Percentiles rank a stretch among this genome's conserved stretches.
Conservation (phyloP, 2,113 vertebrate species). For the Myotis davidii region DNA sequence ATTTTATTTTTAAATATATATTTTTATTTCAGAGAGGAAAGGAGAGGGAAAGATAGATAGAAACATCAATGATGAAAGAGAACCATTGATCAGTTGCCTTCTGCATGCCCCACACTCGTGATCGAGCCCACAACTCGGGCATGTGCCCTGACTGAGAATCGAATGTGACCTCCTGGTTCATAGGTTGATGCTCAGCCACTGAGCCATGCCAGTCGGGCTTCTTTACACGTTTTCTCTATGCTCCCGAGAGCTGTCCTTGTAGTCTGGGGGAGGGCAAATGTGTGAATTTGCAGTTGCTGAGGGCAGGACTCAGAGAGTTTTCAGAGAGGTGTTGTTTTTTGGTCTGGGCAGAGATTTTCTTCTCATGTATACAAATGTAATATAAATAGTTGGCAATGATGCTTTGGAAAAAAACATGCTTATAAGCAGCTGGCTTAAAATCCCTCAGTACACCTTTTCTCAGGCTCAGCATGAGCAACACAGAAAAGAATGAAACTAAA, state of each 20-base stretch:
- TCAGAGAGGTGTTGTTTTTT: background rate
- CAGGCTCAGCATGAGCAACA: background rate
- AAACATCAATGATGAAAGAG: too few species aligned
- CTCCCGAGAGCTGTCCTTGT: background rate
- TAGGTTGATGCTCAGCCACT: too few species aligned
- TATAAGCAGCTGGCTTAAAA: slow-evolving; percentile 57
- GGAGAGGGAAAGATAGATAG: too few species aligned
- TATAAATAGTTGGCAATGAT: slow-evolving; percentile 52
- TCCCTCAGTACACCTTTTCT: slow-evolving; percentile 48
- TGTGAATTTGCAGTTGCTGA: slow-evolving; percentile 19
- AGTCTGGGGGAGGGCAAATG: background rate
- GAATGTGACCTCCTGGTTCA: too few species aligned
- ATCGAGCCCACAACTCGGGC: too few species aligned
- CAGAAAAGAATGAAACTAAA: slow-evolving; percentile 17
- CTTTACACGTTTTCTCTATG: background rate
- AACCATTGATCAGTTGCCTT: too few species aligned
- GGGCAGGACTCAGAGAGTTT: slow-evolving; percentile 28
- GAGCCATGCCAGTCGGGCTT: too few species aligned
- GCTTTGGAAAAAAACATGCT: slow-evolving; percentile 33
- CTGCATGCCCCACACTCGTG: too few species aligned
- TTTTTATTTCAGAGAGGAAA: too few species aligned
- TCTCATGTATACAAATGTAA: slow-evolving; percentile 55
- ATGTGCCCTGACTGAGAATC: too few species aligned
- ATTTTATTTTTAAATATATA: too few species aligned
- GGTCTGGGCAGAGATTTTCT: slow-evolving; percentile 46